Evolutionary conservation across 2,113 vertebrate genomes (phyloP).

Genomic region (Nanger granti): DNA sequence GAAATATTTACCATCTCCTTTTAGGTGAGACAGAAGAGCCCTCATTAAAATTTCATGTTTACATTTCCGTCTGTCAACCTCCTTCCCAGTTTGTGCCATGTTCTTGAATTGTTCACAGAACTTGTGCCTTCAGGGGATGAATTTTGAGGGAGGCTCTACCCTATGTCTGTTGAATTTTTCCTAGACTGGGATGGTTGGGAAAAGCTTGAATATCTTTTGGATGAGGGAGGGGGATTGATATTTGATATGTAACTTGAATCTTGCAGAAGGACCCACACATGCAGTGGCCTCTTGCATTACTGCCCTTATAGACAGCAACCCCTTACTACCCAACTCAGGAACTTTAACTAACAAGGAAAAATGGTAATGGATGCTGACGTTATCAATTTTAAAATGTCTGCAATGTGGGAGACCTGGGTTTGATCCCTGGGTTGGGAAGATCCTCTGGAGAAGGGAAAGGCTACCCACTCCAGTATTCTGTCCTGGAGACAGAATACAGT

Average conservation of each 20-base stretch:
- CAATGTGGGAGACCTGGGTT: background rate
- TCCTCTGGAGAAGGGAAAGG: background rate
- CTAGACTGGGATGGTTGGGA: background rate
- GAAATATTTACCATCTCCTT: slow-evolving; percentile 64
- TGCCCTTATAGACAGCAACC: background rate
- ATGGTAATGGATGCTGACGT: background rate
- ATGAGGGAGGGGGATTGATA: background rate
- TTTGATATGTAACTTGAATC: background rate
- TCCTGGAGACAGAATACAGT: background rate
- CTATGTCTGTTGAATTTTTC: background rate
- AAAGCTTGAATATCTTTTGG: background rate
- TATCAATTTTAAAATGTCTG: background rate
- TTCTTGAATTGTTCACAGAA: slow-evolving; percentile 54
- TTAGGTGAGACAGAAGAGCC: slow-evolving; percentile 45
- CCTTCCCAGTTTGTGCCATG: background rate
- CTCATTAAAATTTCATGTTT: slow-evolving; percentile 66
- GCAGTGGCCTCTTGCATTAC: background rate
- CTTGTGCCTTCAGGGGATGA: background rate
- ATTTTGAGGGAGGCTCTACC: background rate
- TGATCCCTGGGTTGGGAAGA: background rate
- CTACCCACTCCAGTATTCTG: background rate
- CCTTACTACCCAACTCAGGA: background rate
- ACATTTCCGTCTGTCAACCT: slow-evolving; percentile 47
- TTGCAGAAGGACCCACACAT: background rate
- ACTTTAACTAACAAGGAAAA: background rate